Percentiles rank a stretch among this genome's conserved stretches.
Evolutionary conservation across 1,140 invertebrate species (phyloP).

Genomic region (Drosophila arizonae): DNA sequence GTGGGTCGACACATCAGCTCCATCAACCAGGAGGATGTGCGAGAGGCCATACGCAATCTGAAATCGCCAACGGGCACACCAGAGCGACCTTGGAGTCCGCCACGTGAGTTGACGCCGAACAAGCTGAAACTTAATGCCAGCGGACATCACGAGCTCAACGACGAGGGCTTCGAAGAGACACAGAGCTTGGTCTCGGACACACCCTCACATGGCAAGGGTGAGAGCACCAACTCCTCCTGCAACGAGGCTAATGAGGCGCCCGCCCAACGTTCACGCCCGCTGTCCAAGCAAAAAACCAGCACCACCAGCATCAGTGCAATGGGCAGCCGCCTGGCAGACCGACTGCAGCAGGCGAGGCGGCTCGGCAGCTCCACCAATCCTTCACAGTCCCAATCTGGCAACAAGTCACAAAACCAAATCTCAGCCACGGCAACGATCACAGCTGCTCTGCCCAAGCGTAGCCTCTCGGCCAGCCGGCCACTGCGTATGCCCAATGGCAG

Average conservation of each 20-base stretch:
- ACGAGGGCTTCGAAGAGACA: constrained; percentile 95
- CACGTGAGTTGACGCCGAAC: constrained; percentile 66
- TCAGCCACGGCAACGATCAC: constrained; percentile 18
- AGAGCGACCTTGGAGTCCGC: constrained; percentile 84
- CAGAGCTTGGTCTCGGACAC: constrained; percentile 93
- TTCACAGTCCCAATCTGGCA: constrained; percentile 1
- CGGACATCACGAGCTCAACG: constrained; percentile 88
- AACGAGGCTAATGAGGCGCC: constrained; percentile 83
- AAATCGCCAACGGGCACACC: constrained; percentile 85
- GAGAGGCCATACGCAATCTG: constrained; percentile 85
- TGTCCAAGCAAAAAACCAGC: constrained; percentile 62
- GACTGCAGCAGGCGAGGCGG: constrained; percentile 64
- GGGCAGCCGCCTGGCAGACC: constrained; percentile 71
- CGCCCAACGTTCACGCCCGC: constrained; percentile 42
- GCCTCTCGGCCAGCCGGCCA: constrained; percentile 60
- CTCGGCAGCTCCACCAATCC: constrained; percentile 40
- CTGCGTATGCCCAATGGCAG: constrained; percentile 72
- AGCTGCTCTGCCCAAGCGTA: constrained; percentile 45
- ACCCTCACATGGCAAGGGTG: constrained; percentile 87
- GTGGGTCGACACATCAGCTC: constrained; percentile 84
- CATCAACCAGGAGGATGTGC: constrained; percentile 86
- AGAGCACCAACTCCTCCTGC: constrained; percentile 86
- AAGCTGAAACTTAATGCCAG: constrained; percentile 52
- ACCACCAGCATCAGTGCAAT: constrained; percentile 66
- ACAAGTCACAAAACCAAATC: constrained; percentile 49